Conservation (phyloP, 2,113 vertebrate genomes). For the Petrocephalus zakoni region DNA sequence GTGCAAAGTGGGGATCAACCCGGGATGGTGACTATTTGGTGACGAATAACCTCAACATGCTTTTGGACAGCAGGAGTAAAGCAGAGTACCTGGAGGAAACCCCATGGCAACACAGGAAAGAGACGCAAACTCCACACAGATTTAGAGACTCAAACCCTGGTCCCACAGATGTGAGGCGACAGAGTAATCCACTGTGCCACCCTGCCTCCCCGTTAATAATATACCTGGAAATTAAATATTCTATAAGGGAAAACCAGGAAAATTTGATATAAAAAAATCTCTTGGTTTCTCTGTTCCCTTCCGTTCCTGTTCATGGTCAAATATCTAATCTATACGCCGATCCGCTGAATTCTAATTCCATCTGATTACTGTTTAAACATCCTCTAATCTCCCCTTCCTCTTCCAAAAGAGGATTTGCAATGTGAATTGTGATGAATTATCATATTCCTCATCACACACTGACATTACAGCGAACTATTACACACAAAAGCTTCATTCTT, state of each 20-base stretch:
- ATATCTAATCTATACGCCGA: background rate
- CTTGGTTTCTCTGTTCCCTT: background rate
- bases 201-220: background rate
- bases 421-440: background rate
- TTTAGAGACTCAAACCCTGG: no score
- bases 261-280: background rate
- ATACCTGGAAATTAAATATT: background rate
- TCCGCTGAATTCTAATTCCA: background rate
- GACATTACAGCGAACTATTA: background rate
- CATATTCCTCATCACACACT: background rate
- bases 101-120: no score
- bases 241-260: background rate
- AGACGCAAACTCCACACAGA: no score
- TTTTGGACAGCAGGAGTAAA: no score
- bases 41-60: no score
- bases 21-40: no score
- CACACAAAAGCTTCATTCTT: background rate
- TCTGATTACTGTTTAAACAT: conserved; percentile 8
- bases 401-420: background rate
- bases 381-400: background rate
- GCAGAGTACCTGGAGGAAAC: no score
- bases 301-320: background rate
- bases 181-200: no score
- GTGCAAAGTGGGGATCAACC: no score
- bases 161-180: no score